Evolutionary conservation across 2,888 invertebrate genomes (phyloP), one percentile per base, ranked within the genome.

Genomic region (Meganola albula): DNA sequence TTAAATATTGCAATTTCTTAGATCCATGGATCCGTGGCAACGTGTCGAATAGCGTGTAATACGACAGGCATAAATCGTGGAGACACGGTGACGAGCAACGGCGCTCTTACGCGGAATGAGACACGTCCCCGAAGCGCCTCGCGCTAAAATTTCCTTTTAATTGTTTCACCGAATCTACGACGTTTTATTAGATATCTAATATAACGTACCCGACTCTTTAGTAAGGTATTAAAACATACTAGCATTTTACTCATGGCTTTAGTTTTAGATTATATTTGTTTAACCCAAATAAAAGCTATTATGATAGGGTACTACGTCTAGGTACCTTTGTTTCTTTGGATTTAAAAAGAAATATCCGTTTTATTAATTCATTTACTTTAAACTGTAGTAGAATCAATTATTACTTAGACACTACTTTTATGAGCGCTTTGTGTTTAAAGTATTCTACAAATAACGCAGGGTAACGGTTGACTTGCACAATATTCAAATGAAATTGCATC

Each of bases 401-500:
- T 48, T 46, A 61, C 67, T 48, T 53, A 65, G 58, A 59, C 63
- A 67, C 57, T 61, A 67, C 75, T 73, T 74, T 76, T 74, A 78
- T 73, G 69, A 73, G 64, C 74, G 70, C 73, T 79, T 74, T 77
- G 71, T 78, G 77, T 79, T 79, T 80, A 75, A 80, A 83, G 63
- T 72, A 68, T 65, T 74, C 63, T 65, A 62, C 64, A 61, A 65
- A 74, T 76, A 75, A 67, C 68, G 71, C 63, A 62, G 65, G 70
- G 71, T 76, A 77, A 76, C 73, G 66, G 73, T 74, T 64, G 54
- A 73, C 79, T 79, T 83, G 83, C 83, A 83, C 79, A 79, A 78
- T 83, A 85, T 85, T 85, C 83, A 85, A 85, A 85, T 85, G 76
- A 77, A 80, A 85, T 85, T 85, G 83, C 83, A 85, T 83, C 84